Conservation (phyloP, 2,888 invertebrate species). For the Tipula unca region DNA sequence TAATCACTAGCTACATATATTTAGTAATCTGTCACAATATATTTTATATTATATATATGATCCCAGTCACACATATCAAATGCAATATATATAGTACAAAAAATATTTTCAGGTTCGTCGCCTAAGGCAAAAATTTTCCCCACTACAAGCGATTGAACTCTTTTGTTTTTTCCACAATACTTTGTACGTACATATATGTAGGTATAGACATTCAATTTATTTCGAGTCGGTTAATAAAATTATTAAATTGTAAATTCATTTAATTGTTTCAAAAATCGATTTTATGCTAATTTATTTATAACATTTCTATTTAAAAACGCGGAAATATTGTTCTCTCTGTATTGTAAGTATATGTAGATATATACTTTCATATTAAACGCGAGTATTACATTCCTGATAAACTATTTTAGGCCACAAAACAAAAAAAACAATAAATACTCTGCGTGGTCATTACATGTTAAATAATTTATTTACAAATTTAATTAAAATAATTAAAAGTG, state of each 20-base stretch:
- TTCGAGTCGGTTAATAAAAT: neutral
- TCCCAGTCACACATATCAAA: too few relatives aligned
- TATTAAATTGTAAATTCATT: neutral
- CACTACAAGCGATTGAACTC: neutral
- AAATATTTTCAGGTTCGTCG: neutral
- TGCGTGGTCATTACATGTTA: neutral
- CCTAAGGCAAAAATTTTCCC: neutral
- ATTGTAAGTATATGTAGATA: neutral
- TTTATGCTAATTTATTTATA: neutral
- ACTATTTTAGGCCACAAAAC: too few relatives aligned
- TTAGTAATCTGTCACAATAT: too few relatives aligned
- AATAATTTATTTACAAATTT: neutral
- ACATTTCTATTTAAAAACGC: neutral
- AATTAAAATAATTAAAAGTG: neutral
- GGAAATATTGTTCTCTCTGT: neutral
- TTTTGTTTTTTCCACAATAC: neutral
- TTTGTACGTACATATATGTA: too few relatives aligned
- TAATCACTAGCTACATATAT: too few relatives aligned
- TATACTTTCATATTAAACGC: neutral
- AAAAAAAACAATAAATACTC: neutral
- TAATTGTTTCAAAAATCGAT: conserved; percentile 14
- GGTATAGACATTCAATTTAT: neutral
- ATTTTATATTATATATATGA: too few relatives aligned
- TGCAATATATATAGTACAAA: too few relatives aligned
- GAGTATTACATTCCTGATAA: neutral